A percentile compares a stretch with the other conserved stretches of the same genome.
phyloP scores from a whole-genome alignment of 2,797 vertebrate genomes.

The Microchirus variegatus region DNA sequence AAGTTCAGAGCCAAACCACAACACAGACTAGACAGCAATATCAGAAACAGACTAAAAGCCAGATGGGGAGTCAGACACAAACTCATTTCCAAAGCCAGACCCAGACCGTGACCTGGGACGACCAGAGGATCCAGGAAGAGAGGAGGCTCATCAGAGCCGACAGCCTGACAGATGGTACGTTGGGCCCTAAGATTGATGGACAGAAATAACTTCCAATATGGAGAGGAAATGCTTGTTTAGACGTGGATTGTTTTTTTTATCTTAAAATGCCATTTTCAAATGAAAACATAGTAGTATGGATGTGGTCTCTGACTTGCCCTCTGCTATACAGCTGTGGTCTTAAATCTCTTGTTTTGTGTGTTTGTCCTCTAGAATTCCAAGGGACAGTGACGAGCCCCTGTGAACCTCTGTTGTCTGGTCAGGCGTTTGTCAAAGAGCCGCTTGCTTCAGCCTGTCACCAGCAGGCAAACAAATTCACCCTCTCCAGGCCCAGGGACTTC shows the following conservation, averaged over 20 bases:
- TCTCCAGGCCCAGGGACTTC: conserved; percentile 65
- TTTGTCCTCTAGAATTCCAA: conserved; percentile 40
- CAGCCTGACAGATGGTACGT: conserved; percentile 29
- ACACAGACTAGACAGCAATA: neutral
- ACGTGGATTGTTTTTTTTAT: no score
- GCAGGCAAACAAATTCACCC: conserved; percentile 52
- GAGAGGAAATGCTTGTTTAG: no score
- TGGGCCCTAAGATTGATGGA: neutral
- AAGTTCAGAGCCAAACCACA: conserved; percentile 6
- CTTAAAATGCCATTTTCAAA: no score
- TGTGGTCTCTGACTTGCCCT: no score
- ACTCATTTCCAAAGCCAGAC: conserved; percentile 18
- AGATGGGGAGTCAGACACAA: conserved; percentile 1
- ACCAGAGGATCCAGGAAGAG: conserved; percentile 24
- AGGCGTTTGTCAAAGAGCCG: conserved; percentile 78
- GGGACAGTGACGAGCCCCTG: conserved; percentile 3
- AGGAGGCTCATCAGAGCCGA: conserved; percentile 8
- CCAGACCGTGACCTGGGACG: conserved; percentile 12
- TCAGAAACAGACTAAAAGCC: conserved; percentile 6
- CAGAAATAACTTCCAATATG: no score
- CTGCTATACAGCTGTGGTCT: no score
- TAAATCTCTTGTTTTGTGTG: neutral
- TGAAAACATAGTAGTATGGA: no score
- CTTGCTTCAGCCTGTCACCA: conserved; percentile 65
- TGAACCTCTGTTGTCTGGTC: conserved; percentile 70